Percentiles rank a stretch among this genome's conserved stretches.
phyloP scores from a whole-genome alignment of 2,797 vertebrate genomes.

The Mycteria americana region DNA sequence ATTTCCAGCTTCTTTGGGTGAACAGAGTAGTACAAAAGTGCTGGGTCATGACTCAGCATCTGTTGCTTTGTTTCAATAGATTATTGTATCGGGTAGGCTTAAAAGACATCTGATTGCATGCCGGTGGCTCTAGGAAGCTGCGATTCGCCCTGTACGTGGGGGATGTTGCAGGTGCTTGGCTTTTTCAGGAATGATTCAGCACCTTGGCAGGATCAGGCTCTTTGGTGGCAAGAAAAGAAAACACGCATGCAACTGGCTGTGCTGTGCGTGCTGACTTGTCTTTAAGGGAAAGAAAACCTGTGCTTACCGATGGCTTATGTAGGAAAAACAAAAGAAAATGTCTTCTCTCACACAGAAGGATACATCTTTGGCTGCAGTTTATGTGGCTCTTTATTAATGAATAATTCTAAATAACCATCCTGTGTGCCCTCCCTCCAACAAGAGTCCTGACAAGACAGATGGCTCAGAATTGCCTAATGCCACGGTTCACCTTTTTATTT shows the following conservation, averaged over 20 bases:
- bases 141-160: accelerated
- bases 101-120: neutral
- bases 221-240: neutral
- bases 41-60: conserved; percentile 21
- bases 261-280: neutral
- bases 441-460: neutral
- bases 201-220: neutral
- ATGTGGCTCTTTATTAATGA: neutral
- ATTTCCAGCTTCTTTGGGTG: neutral
- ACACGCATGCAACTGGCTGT: accelerated
- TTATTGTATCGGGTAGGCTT: accelerated
- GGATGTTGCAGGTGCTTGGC: neutral
- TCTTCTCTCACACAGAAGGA: neutral
- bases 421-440: neutral
- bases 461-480: neutral
- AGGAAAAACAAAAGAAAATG: neutral
- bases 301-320: neutral
- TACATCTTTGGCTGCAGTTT: neutral
- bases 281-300: neutral
- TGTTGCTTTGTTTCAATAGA: neutral
- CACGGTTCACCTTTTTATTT: neutral
- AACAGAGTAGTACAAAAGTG: accelerated
- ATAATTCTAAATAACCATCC: neutral
- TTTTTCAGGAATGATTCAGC: neutral
- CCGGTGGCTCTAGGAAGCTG: neutral